Evolutionary conservation across 1,140 invertebrate genomes (phyloP), one percentile per base, ranked within the genome.

Genomic region (Drosophila tsacasi): DNA sequence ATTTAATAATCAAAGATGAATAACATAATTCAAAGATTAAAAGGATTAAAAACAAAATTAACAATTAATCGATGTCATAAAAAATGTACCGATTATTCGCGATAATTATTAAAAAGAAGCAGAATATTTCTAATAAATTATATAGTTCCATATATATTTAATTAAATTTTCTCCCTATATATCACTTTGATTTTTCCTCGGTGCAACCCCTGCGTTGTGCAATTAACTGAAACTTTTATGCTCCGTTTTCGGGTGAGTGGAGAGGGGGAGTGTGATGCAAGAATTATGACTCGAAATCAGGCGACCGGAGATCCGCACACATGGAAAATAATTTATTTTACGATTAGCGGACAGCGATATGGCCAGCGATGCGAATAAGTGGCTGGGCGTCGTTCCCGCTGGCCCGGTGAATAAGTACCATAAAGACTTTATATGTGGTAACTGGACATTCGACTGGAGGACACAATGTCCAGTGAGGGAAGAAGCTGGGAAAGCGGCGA

Each of bases 241-340:
- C 59, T 23, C 40, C 52, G 30, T 66, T 75, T 57, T 55, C 8
- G 30, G 50, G 40, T n/a, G 47, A 10, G 47, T 9, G 25, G 50
- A 0, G 23, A 2, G 39, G 13, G 25, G 15, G 44, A 37, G 59
- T 64, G 77, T 64, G 50, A 74, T 72, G 52, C 67, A 87, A 87
- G 83, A 87, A 80, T 87, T 87, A 87, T 87, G 77, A 86, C 80
- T 57, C 63, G 58, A 62, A 87, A 87, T 83, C 83, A 89, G 83
- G 84, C 84, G 68, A 84, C 25, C 25, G 32, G 42, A 46, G 67
- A 58, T 61, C 66, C 59, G 63, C 67, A 66, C 81, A 76, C 66
- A 87, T 77, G 79, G 50, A 83, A 89, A 90, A 89, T 87, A 89
- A 89, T 89, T 89, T 89, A 89, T 89, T 89, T 89, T 90, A 90